Base-by-base conservation (phyloP, 2,797 vertebrate genomes). In the Spinus olivaceus region DNA sequence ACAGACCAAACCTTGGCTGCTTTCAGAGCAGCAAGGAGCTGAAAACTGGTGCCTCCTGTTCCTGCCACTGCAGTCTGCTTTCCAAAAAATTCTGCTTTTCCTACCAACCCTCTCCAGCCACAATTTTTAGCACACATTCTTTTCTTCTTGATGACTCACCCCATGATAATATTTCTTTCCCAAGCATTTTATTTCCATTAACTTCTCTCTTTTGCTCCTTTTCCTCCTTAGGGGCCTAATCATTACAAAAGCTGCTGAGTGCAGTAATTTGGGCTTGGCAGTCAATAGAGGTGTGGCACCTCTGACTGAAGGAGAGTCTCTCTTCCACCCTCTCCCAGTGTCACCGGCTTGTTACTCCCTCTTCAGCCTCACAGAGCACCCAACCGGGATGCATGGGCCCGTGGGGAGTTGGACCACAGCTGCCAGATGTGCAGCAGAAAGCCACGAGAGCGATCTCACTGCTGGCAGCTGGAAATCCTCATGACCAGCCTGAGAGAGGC, bases 331-430 rank as follows among this genome's bases (percentile, higher is more conserved):
- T 50, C 10, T 77, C 28, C 60, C 41, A 19, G 2, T 4, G 18
- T 2, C 25, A 60, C 28, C 12, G 12, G 5, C 15, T 78, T 44
- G 24, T 33, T 46, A 2, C 39, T 9, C 28, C 13, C 35, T 59
- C 24, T 35, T 25, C 0, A 0, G 22, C 23, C 50, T 14, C 0
- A 0, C 35, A 23, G 39, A 83, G 14, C 61, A 50, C 12, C 41
- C 44, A 13, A 7, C 0, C 1, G 0, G 41, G 19, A 66, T 49
- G 20, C 44, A 10, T 0, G 2, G 44, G 9, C 22, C 16, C 1
- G 0, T 0, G 24, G 9, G 30, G 15, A 16, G 21, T 4, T 30
- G 0, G 5, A 9, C 17, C 39, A 14, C 15, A 54, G 64, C 67
- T 73, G 76, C 72, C 67, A 74, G 81, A 37, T 41, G 35, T 41